Conservation (phyloP, 2,888 invertebrate genomes). For the Drosophila stalkeri region DNA sequence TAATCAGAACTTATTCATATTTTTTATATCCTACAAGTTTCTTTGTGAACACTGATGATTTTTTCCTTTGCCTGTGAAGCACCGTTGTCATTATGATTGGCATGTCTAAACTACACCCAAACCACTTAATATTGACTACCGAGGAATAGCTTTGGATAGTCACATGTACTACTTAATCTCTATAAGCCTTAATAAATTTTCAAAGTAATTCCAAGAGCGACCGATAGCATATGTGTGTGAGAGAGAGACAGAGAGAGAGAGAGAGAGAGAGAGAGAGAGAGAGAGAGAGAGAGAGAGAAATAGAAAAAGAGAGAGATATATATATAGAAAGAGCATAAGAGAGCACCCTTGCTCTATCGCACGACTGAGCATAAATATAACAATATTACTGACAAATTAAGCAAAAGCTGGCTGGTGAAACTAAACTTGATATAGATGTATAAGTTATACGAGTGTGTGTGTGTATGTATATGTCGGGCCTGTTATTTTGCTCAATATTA, state of each 20-base stretch:
- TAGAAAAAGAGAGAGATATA: not conserved
- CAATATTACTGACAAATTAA: conserved; percentile 7
- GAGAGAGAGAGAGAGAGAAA: not conserved
- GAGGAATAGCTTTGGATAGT: conserved; percentile 23
- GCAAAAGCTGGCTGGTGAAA: conserved; percentile 41
- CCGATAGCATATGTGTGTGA: conserved; percentile 8
- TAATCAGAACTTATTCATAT: too few species aligned
- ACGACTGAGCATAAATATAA: conserved; percentile 5
- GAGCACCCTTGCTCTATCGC: not conserved
- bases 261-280: not conserved
- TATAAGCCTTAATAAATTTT: conserved; percentile 23
- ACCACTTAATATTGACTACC: not conserved
- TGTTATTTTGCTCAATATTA: conserved; percentile 39
- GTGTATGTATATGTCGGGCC: not conserved
- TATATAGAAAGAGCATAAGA: not conserved
- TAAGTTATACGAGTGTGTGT: conserved; percentile 13
- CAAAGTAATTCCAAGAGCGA: conserved; percentile 34
- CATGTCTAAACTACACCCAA: not conserved
- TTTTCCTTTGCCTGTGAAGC: not conserved
- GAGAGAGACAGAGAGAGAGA: not conserved
- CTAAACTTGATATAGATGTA: conserved; percentile 36
- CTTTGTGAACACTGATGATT: not conserved
- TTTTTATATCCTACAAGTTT: too few species aligned
- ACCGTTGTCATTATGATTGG: not conserved
- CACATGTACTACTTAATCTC: conserved; percentile 53